Percentiles rank a stretch among this genome's conserved stretches.
phyloP scores from a whole-genome alignment of 1,140 invertebrate genomes.

The Uloborus diversus region DNA sequence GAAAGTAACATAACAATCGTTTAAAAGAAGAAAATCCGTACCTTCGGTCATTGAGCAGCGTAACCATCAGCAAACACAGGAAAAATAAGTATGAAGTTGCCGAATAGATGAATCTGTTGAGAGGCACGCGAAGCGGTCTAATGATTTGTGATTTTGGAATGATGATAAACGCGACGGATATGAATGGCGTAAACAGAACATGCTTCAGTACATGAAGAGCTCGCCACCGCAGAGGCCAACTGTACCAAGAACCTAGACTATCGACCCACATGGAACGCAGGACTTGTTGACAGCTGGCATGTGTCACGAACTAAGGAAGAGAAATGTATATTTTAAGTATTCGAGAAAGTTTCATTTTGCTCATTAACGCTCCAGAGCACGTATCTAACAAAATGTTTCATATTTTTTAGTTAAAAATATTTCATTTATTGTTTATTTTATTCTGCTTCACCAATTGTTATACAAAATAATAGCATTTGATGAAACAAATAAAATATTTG shows the following conservation, averaged over 20 bases:
- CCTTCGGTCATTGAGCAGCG: slow-evolving; percentile 51
- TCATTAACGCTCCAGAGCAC: no score
- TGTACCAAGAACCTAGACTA: slow-evolving; percentile 52
- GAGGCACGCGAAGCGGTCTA: slow-evolving; percentile 48
- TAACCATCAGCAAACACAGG: slow-evolving; percentile 48
- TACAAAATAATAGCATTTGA: no score
- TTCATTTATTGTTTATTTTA: no score
- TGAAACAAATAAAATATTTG: no score
- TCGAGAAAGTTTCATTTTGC: no score
- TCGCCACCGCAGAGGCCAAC: slow-evolving; percentile 34
- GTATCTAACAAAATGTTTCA: no score
- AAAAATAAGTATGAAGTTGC: slow-evolving; percentile 53
- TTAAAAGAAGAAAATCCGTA: no score
- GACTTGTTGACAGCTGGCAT: slow-evolving; percentile 66
- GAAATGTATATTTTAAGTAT: no score
- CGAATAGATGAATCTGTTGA: slow-evolving; percentile 57
- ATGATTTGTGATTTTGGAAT: slow-evolving; percentile 44
- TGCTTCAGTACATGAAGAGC: slow-evolving; percentile 51
- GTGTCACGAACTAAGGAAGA: slow-evolving; percentile 64
- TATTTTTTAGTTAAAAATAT: no score
- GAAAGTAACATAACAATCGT: no score
- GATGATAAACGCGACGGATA: slow-evolving; percentile 50
- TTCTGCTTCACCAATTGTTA: no score
- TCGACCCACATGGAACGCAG: slow-evolving; percentile 64
- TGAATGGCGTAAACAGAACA: slow-evolving; percentile 49